These are phyloP conservation scores for Danaus melanippus DNA, from an alignment of 1,140 invertebrate species.

Conservation along the genomic window DNA sequence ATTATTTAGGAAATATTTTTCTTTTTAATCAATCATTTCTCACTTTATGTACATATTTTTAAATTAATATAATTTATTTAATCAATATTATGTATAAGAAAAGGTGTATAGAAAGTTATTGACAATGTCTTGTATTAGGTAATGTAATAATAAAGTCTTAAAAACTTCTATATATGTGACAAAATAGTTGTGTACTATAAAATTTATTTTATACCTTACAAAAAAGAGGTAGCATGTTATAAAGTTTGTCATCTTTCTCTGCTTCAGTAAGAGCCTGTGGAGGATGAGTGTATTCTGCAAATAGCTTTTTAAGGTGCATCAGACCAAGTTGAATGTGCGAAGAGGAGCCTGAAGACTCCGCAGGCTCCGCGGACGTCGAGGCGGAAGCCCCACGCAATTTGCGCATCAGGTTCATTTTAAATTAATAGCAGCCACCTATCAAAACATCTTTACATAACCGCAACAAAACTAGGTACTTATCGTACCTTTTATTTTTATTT, in stretches of 20 bases:
- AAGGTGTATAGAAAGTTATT: too few relatives aligned
- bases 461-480: background rate
- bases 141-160: too few relatives aligned
- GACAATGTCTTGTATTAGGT: too few relatives aligned
- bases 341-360: conserved; percentile 72
- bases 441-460: conserved; percentile 15
- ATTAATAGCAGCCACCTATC: conserved; percentile 6
- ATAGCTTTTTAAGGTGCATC: conserved; percentile 96
- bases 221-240: conserved; percentile 98
- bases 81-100: background rate
- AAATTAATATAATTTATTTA: conserved; percentile 2
- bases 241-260: conserved; percentile 94
- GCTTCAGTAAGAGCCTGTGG: conserved; percentile 83
- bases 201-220: conserved; percentile 84
- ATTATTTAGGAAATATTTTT: conserved; percentile 1
- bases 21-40: too few relatives aligned
- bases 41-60: background rate
- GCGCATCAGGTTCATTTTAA: conserved; percentile 86
- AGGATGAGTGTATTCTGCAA: conserved; percentile 93
- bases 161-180: too few relatives aligned
- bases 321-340: conserved; percentile 90
- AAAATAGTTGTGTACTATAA: background rate
- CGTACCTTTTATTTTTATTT: conserved; percentile 13
- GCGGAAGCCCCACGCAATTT: conserved; percentile 80
- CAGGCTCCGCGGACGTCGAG: conserved; percentile 50